A percentile compares a stretch with the other conserved stretches of the same genome.
Conservation (phyloP, 2,113 vertebrate species). For the Dunckerocampus dactyliophorus region DNA sequence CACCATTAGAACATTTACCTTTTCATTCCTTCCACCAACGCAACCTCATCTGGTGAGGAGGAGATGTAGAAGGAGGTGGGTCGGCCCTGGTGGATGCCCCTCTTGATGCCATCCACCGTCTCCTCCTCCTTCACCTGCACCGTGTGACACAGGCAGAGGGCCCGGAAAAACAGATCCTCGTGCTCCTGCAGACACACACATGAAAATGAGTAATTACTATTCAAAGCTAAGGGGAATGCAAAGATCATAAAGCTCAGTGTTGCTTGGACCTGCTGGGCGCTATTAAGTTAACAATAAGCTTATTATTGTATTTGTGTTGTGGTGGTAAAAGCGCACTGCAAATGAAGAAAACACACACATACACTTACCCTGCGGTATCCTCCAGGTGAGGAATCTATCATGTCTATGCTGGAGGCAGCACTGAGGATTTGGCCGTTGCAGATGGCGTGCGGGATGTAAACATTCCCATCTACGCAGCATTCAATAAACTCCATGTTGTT, state of each 20-base stretch:
- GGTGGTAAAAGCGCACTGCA: too few species aligned
- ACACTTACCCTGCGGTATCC: slow-evolving; percentile 78
- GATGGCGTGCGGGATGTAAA: slow-evolving; percentile 87
- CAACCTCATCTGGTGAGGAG: slow-evolving; percentile 94
- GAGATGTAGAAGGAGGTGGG: slow-evolving; percentile 92
- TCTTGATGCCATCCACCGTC: slow-evolving; percentile 81
- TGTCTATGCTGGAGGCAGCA: slow-evolving; percentile 84
- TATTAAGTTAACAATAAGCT: too few species aligned
- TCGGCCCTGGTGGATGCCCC: slow-evolving; percentile 75
- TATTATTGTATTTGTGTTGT: too few species aligned
- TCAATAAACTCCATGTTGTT: slow-evolving; percentile 99
- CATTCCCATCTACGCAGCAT: slow-evolving; percentile 92
- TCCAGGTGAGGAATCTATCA: slow-evolving; percentile 94
- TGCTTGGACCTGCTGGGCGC: too few species aligned
- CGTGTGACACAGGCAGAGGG: slow-evolving; percentile 93
- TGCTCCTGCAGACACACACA: slow-evolving; percentile 75
- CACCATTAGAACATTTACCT: slow-evolving; percentile 64
- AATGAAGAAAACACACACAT: too few species aligned
- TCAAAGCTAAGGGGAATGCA: background rate
- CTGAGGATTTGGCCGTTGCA: slow-evolving; percentile 93
- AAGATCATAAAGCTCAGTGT: too few species aligned
- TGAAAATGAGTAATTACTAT: background rate
- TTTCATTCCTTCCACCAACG: slow-evolving; percentile 93
- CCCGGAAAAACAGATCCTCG: slow-evolving; percentile 95
- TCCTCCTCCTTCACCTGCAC: slow-evolving; percentile 96